Evolutionary conservation across 2,113 vertebrate genomes (phyloP).

Genomic region (Tinamus guttatus): DNA sequence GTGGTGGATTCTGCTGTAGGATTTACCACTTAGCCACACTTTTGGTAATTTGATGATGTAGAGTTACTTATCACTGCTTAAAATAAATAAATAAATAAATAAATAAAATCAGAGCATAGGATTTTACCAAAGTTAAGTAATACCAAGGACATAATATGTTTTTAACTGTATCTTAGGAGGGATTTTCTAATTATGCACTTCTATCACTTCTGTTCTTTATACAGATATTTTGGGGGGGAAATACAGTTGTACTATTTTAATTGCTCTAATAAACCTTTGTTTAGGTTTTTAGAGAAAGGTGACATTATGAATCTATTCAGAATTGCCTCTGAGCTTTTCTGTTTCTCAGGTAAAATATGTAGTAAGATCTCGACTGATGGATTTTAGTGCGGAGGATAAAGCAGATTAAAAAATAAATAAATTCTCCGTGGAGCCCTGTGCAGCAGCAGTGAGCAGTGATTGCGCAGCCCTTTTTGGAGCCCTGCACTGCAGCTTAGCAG

Average conservation of each 20-base stretch:
- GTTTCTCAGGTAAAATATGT: slow-evolving; percentile 66
- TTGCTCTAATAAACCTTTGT: slow-evolving; percentile 52
- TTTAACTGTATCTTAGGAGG: slow-evolving; percentile 75
- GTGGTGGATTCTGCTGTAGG: slow-evolving; percentile 64
- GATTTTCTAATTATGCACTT: slow-evolving; percentile 81
- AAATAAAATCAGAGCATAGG: slow-evolving; percentile 55
- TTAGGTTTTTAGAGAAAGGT: slow-evolving; percentile 62
- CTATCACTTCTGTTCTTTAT: slow-evolving; percentile 75
- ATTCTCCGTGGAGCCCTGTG: not conserved
- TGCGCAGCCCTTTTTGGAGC: not conserved
- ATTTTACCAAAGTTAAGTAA: slow-evolving; percentile 68
- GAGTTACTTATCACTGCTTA: slow-evolving; percentile 64
- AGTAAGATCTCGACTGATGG: slow-evolving; percentile 17
- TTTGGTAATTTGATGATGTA: slow-evolving; percentile 39
- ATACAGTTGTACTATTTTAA: slow-evolving; percentile 63
- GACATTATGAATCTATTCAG: slow-evolving; percentile 5
- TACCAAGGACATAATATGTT: slow-evolving; percentile 63
- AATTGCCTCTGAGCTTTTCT: slow-evolving; percentile 63
- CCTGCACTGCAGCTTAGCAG: slow-evolving; percentile 35
- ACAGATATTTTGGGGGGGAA: slow-evolving; percentile 65
- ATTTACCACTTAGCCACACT: slow-evolving; percentile 66
- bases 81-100: not conserved
- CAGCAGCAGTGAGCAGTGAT: slow-evolving; percentile 7
- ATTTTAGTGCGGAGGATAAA: slow-evolving; percentile 15
- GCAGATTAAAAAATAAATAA: not conserved